phyloP scores from a whole-genome alignment of 2,888 invertebrate genomes.

The Ennomos quercinarius region DNA sequence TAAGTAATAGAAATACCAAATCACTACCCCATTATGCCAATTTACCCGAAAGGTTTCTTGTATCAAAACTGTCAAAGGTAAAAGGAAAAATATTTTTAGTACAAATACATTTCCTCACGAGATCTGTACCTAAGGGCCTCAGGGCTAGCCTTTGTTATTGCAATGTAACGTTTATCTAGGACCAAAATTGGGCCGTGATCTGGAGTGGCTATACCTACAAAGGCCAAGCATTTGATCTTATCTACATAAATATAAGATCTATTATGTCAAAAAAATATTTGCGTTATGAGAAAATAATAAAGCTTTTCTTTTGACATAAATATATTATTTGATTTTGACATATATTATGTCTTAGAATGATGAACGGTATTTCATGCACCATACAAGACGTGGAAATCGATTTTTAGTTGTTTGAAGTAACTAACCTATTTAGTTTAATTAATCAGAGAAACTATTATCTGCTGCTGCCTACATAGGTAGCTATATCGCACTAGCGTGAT shows the following conservation, averaged over 20 bases:
- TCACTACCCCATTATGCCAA: constrained; percentile 23
- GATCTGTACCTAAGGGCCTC: neutral
- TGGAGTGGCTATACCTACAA: constrained; percentile 1
- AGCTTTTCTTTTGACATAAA: no score
- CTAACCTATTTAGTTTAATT: no score
- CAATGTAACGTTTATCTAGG: constrained; percentile 19
- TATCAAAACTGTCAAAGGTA: constrained; percentile 23
- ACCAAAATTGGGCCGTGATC: constrained; percentile 7
- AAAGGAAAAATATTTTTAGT: constrained; percentile 12
- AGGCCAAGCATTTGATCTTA: constrained; percentile 2
- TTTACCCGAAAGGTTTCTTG: constrained; percentile 20
- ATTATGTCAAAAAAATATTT: no score
- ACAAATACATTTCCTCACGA: constrained; percentile 9
- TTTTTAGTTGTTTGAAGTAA: no score
- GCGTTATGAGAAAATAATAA: no score
- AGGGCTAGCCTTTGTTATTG: constrained; percentile 10
- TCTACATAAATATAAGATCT: constrained; percentile 5
- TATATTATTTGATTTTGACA: no score
- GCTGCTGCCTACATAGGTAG: no score
- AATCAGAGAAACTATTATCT: no score
- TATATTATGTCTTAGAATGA: no score
- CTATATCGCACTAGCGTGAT: no score
- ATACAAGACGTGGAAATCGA: no score
- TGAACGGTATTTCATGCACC: no score
- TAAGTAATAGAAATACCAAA: constrained; percentile 7